Evolutionary conservation across 2,888 invertebrate species (phyloP), one percentile per base, ranked within the genome.

Genomic region (Lissonota sp.): DNA sequence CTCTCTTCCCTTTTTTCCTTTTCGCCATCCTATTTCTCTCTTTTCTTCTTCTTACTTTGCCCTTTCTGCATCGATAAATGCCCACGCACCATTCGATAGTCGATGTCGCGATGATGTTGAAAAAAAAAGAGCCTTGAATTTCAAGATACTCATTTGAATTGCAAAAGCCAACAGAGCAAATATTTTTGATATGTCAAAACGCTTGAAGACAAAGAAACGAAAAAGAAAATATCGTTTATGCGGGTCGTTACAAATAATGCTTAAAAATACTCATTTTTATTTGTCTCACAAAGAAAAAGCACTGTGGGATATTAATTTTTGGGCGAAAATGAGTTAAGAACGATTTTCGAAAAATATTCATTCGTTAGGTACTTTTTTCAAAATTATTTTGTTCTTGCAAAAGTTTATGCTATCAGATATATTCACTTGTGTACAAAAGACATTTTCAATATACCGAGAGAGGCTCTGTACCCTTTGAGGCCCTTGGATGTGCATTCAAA

Each of bases 1-100:
- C 1, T 8, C 14, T 63, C 53, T 39, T 49, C 4, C 8, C 37
- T 8, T 44, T 1, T 44, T 44, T 12, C 64, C 39, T 8, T 39
- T n/a, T 39, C 42, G 16, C 63, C 26, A 26, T 26, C 6, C 26
- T 1, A 6, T n/a, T n/a, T 40, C 5, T 42, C 8, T 4, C 14
- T 8, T 12, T 40, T 60, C 14, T 62, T 46, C 39, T 51, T 39
- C 14, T 6, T 16, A 55, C 40, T 4, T 6, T 14, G 2, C 4
- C 7, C 58, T 49, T 44, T 40, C 16, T 42, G 62, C 58, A 67
- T 46, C 53, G 51, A 55, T 72, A 55, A 66, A 72, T 26, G 55
- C 44, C 12, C 53, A 57, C 46, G 14, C 53, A 42, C 16, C 60
- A 76, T 62, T 70, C 63, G 76, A 64, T 77, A 64, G 70, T 63